Evolutionary conservation across 2,113 vertebrate genomes (phyloP), one percentile per base, ranked within the genome.

Genomic region (Hiodon alosoides): DNA sequence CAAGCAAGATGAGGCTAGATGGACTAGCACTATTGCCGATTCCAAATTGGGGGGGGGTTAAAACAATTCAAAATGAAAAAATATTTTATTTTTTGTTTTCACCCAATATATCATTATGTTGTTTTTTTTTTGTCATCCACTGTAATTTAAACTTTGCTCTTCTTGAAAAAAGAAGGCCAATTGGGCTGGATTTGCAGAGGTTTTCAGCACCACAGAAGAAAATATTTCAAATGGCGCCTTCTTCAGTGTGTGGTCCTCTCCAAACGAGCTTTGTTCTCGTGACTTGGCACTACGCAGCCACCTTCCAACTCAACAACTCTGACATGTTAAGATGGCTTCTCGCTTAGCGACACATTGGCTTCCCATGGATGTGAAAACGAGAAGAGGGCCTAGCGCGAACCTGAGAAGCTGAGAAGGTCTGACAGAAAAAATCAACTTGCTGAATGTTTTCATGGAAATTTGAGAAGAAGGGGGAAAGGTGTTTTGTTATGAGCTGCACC

Each of bases 61-160:
- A 31, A 2, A 31, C 31, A 31, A 31, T 31, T 31, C 31, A 31
- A 31, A 31, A 31, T 31, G 31, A 31, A 31, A 31, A 77, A 77
- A 8, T 4, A 67, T 5, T 68, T n/a, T 7, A 72, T 47, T 4
- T 10, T 57, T 47, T 80, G 59, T 74, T 71, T 76, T 47, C 58
- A 64, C 48, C 78, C 48, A 13, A 76, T 66, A 77, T 72, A 50
- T 60, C 64, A 64, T 70, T 81, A 9, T 62, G 46, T 72, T 50
- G 58, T 50, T 48, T 17, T 55, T 58, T 54, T 54, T 57, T 69
- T n/a, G 54, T 61, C 71, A 9, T 17, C 50, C 31, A 53, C 59
- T 65, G 31, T 65, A 46, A 65, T 17, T 17, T 31, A 17, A 62
- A 65, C 54, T 13, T 9, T 65, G 8, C 59, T 46, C 10, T 48